Percentiles rank a stretch among this genome's conserved stretches.
Evolutionary conservation across 1,140 invertebrate genomes (phyloP).

Genomic region (Chymomyza costata): DNA sequence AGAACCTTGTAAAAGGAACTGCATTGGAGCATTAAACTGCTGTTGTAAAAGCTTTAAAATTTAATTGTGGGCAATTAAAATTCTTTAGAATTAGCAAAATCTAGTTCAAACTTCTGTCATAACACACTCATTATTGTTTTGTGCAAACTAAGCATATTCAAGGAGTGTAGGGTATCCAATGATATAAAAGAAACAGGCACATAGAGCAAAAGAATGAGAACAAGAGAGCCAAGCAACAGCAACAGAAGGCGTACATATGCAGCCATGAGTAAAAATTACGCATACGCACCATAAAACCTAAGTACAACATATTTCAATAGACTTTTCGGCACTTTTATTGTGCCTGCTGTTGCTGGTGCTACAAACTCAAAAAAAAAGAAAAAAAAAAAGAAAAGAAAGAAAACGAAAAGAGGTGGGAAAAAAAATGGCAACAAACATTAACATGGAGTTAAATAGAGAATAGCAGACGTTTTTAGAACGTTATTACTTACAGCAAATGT

Average conservation of each 20-base stretch:
- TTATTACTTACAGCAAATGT: slow-evolving; percentile 76
- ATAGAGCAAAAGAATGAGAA: slow-evolving; percentile 40
- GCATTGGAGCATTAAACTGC: no score
- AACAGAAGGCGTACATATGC: slow-evolving; percentile 23
- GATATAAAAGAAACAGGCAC: background rate
- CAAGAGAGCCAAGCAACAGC: background rate
- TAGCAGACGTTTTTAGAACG: background rate
- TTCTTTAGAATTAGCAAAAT: no score
- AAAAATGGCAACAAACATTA: slow-evolving; percentile 23
- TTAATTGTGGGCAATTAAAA: no score
- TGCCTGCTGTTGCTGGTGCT: background rate
- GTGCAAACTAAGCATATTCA: no score
- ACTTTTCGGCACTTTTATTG: slow-evolving; percentile 65
- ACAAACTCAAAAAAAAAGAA: slow-evolving; percentile 12
- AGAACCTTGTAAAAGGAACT: no score
- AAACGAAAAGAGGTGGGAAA: slow-evolving; percentile 22
- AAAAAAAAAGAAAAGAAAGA: slow-evolving; percentile 11
- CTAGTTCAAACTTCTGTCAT: background rate
- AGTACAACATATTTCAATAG: slow-evolving; percentile 73
- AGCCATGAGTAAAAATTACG: slow-evolving; percentile 71
- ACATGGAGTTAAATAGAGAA: background rate
- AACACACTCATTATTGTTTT: background rate
- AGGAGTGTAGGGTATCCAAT: no score
- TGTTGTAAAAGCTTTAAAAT: no score
- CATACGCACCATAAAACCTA: slow-evolving; percentile 71